A percentile compares a stretch with the other conserved stretches of the same genome.
Conservation (phyloP, 2,888 invertebrate genomes). For the Gordius sp. region DNA sequence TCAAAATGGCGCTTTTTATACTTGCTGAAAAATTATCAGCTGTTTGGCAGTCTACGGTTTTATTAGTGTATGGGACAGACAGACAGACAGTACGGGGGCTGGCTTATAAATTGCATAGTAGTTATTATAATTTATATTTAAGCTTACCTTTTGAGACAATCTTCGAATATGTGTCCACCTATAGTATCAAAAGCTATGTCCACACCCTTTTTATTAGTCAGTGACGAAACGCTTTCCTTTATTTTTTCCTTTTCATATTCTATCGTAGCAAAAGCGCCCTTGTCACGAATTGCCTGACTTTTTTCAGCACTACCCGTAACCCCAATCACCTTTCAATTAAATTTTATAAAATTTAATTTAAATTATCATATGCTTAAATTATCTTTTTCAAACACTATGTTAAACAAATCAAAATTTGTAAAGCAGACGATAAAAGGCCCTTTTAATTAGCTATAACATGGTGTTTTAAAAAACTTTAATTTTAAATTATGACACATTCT, state of each 20-base stretch:
- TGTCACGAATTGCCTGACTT: not conserved
- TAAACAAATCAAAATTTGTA: no score
- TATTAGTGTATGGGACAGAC: no score
- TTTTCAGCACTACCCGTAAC: not conserved
- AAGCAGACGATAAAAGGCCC: no score
- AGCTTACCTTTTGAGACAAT: not conserved
- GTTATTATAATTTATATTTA: not conserved
- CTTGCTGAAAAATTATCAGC: no score
- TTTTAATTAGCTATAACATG: no score
- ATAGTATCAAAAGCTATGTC: not conserved
- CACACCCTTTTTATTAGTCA: not conserved
- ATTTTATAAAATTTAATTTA: not conserved
- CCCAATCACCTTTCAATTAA: constrained; percentile 1
- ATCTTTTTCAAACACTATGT: no score
- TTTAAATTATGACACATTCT: no score
- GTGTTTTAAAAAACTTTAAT: no score
- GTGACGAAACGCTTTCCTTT: not conserved
- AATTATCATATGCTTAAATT: not conserved
- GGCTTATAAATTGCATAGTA: no score
- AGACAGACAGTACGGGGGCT: no score
- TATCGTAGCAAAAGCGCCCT: constrained; percentile 15
- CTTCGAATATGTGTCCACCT: constrained; percentile 7
- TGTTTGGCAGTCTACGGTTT: no score
- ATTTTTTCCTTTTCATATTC: not conserved
- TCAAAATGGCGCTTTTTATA: no score